Conservation (phyloP, 2,797 vertebrate genomes). For the Erethizon dorsatum region DNA sequence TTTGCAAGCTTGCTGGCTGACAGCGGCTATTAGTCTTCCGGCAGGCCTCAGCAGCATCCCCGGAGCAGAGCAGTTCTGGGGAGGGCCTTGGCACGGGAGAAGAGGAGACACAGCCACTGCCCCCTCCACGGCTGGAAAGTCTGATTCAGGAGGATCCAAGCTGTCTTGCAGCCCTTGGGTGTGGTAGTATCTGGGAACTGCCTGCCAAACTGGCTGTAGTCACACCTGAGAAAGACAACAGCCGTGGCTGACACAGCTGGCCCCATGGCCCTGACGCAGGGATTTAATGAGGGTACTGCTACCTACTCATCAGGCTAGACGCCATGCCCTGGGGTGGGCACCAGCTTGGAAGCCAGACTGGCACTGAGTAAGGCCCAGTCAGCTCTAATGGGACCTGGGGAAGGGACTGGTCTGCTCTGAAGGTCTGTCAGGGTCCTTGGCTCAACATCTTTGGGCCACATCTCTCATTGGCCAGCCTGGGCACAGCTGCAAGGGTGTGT, state of each 20-base stretch:
- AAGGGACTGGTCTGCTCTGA: constrained; percentile 3
- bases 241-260: constrained; percentile 79
- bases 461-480: background rate
- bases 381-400: constrained; percentile 48
- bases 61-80: constrained; percentile 55
- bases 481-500: background rate
- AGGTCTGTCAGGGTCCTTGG: constrained; percentile 18
- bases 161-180: constrained; percentile 76
- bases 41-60: constrained; percentile 36
- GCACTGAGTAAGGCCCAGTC: constrained; percentile 61
- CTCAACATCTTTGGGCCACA: background rate
- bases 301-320: constrained; percentile 87
- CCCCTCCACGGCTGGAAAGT: constrained; percentile 66
- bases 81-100: constrained; percentile 46
- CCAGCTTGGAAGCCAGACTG: constrained; percentile 43
- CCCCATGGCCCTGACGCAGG: constrained; percentile 81
- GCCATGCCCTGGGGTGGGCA: constrained; percentile 78
- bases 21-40: background rate
- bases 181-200: constrained; percentile 79
- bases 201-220: constrained; percentile 79
- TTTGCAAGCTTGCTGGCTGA: constrained; percentile 45
- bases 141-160: constrained; percentile 78
- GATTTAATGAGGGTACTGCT: constrained; percentile 87
- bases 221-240: constrained; percentile 83
- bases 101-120: constrained; percentile 37